Evolutionary conservation across 2,888 invertebrate genomes (phyloP), one percentile per base, ranked within the genome.

Genomic region (Timema cristinae): DNA sequence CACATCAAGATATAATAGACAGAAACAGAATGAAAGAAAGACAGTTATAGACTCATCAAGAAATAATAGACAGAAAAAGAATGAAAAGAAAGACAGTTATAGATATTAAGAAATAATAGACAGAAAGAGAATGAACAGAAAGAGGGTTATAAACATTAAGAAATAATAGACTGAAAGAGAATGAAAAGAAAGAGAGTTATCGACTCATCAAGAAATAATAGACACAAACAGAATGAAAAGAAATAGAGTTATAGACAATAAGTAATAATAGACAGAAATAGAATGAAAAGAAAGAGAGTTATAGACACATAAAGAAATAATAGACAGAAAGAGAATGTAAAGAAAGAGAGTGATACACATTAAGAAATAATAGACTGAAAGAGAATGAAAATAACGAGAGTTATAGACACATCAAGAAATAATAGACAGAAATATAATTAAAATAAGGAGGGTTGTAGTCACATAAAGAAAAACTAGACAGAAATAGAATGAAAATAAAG

Each of bases 1-100:
- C 32, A 61, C 48, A 32, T 8, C 15, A 66, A 61, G 68, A 59
- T 52, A 10, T 11, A 59, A 54, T 49, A 48, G 63, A 73, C 48
- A 71, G 11, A 32, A 32, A 32, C 2, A 32, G 32, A 32, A 32
- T 32, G 32, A 32, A 32, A 32, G 1, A 32, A 32, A 32, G 1
- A 32, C 2, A 32, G 32, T 32, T 32, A 32, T 32, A 32, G 32
- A 32, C 32, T 11, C 11, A 32, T 32, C 32, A 32, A 32, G 32
- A 32, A 32, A 32, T 2, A 32, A 2, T 32, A 2, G 32, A 32
- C 32, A 32, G 32, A 32, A 32, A 32, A 4, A 32, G 32, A 32
- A 32, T 32, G 32, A 32, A 32, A 32, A 32, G 1, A 32, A 2
- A 32, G 32, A 15, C 32, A 32, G 32, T 4, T 32, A 32, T 32